phyloP scores from a whole-genome alignment of 2,113 vertebrate genomes.

The Cololabis saira region DNA sequence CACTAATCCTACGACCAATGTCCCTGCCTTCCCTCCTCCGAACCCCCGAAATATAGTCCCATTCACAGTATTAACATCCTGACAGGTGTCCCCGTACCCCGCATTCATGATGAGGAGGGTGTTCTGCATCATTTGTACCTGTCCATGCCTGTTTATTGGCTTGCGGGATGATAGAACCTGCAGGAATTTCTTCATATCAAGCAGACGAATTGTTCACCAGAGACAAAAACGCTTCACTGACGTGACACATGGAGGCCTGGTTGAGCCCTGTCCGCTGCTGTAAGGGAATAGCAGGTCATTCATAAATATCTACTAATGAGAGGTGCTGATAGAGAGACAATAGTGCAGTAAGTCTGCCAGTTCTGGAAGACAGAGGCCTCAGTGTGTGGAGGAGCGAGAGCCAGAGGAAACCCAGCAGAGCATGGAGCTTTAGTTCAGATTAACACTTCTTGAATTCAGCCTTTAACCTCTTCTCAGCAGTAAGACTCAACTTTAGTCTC shows the following conservation, averaged over 20 bases:
- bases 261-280: conserved; percentile 49
- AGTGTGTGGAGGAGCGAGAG: conserved; percentile 53
- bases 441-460: conserved; percentile 22
- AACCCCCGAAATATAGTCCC: no score
- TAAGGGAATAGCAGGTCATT: conserved; percentile 38
- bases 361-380: conserved; percentile 58
- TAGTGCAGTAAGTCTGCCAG: conserved; percentile 47
- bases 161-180: conserved; percentile 19
- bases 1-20: no score
- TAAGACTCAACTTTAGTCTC: background rate
- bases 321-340: conserved; percentile 40
- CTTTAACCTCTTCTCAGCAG: conserved; percentile 46
- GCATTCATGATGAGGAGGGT: background rate
- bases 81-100: no score
- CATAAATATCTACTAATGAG: conserved; percentile 68
- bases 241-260: conserved; percentile 28
- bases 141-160: background rate
- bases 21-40: no score
- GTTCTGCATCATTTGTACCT: background rate
- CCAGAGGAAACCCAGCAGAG: conserved; percentile 18
- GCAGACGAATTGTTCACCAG: background rate
- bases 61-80: no score
- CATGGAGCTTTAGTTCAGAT: conserved; percentile 16
- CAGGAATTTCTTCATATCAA: conserved; percentile 33
- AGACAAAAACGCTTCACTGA: conserved; percentile 25